A percentile compares a stretch with the other conserved stretches of the same genome.
phyloP scores from a whole-genome alignment of 2,888 invertebrate species.

The Temnothorax unifasciatus region DNA sequence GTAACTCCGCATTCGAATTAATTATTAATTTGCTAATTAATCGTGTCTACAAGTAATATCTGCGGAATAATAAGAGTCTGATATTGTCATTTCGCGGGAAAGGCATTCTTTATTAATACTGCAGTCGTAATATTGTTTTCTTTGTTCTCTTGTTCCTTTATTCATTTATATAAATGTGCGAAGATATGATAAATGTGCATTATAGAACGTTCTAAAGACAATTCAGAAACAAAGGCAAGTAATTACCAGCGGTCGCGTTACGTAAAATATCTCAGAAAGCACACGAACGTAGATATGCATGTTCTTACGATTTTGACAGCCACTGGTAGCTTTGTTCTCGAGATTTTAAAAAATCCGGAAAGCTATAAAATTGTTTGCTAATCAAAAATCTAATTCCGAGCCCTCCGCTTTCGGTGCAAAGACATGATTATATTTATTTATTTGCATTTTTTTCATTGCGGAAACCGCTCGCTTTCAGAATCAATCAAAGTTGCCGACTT shows the following conservation, averaged over 20 bases:
- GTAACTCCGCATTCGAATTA: neutral
- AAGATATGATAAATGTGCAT: neutral
- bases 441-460: neutral
- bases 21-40: constrained; percentile 16
- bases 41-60: neutral
- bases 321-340: neutral
- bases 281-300: neutral
- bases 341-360: neutral
- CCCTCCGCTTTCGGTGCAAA: neutral
- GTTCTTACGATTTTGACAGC: neutral
- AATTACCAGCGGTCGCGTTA: neutral
- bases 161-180: neutral
- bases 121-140: neutral
- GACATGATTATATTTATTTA: neutral
- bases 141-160: constrained; percentile 19
- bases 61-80: neutral
- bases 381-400: neutral
- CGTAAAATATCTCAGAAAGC: neutral
- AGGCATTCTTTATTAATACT: neutral
- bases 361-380: neutral
- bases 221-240: neutral
- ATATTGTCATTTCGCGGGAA: neutral
- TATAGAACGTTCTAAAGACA: neutral
- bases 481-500: neutral
- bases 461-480: neutral